A percentile compares a stretch with the other conserved stretches of the same genome.
These are phyloP conservation scores for Pogonophryne albipinna DNA, from an alignment of 2,797 vertebrate species.

Conservation along the genomic window DNA sequence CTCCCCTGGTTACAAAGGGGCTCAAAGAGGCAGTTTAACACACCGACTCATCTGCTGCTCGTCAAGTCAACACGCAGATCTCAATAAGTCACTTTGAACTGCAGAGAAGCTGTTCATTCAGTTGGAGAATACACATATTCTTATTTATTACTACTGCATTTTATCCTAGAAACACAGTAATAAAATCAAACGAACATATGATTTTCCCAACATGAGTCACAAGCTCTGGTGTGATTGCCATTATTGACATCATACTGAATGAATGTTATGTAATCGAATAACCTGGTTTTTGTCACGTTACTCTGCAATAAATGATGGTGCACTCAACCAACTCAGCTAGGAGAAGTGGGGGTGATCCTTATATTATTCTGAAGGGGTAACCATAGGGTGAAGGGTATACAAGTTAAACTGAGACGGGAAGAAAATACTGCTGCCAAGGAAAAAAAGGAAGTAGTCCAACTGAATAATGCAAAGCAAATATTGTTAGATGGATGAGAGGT, in stretches of 20 bases:
- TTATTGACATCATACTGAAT: constrained; percentile 10
- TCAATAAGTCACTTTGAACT: constrained; percentile 43
- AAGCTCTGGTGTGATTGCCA: constrained; percentile 10
- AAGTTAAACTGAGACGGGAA: constrained; percentile 16
- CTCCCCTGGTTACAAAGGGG: constrained; percentile 65
- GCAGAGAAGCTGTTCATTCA: constrained; percentile 42
- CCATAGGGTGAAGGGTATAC: neutral
- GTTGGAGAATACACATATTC: constrained; percentile 44
- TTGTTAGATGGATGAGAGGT: neutral
- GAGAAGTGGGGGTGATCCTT: neutral
- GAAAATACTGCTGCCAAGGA: neutral
- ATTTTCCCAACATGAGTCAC: constrained; percentile 15
- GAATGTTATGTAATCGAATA: constrained; percentile 4
- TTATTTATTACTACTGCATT: constrained; percentile 25
- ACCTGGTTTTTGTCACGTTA: constrained; percentile 23
- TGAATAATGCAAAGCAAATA: constrained; percentile 40
- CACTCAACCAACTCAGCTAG: neutral
- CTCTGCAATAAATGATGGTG: constrained; percentile 15
- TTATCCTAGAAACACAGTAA: constrained; percentile 9
- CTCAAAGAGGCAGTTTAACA: constrained; percentile 66
- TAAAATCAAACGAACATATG: constrained; percentile 11
- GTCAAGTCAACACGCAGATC: constrained; percentile 66
- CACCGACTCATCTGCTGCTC: constrained; percentile 65
- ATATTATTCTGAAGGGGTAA: constrained; percentile 9
- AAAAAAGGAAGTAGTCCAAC: constrained; percentile 39